Evolutionary conservation across 2,888 invertebrate genomes (phyloP).

Genomic region (Spodoptera picta): DNA sequence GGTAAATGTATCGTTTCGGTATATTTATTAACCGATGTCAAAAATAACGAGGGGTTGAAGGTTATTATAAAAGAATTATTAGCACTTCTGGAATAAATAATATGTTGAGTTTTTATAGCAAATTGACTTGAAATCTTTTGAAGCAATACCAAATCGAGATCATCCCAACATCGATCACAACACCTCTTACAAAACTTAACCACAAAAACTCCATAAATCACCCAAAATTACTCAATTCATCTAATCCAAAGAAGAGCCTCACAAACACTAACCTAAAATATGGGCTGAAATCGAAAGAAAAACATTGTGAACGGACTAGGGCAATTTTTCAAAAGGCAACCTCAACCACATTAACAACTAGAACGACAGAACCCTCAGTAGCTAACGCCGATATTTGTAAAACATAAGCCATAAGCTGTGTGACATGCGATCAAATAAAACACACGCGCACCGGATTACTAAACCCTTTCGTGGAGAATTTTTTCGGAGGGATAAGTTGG

Average conservation of each 20-base stretch:
- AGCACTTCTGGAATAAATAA: too few species aligned
- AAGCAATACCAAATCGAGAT: too few species aligned
- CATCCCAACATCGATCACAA: too few species aligned
- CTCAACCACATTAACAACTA: conserved; percentile 24
- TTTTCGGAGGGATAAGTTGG: conserved; percentile 47
- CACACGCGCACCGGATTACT: conserved; percentile 78
- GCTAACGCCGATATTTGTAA: conserved; percentile 74
- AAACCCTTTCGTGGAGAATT: conserved; percentile 70
- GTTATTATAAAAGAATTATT: too few species aligned
- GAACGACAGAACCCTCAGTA: conserved; percentile 39
- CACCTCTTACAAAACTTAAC: neutral
- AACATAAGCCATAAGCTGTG: conserved; percentile 75
- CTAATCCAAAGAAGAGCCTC: neutral
- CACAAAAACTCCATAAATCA: too few species aligned
- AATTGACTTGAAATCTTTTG: too few species aligned
- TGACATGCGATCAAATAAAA: conserved; percentile 82
- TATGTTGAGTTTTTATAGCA: too few species aligned
- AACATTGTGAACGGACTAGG: neutral
- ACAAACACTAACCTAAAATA: neutral
- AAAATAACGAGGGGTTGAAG: too few species aligned
- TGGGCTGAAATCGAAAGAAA: neutral
- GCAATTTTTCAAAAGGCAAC: conserved; percentile 35
- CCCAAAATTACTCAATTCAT: too few species aligned
- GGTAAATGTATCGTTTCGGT: too few species aligned
- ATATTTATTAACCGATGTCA: too few species aligned